These are phyloP conservation scores for Campylorhamphus procurvoides DNA, from an alignment of 2,113 vertebrate genomes.

Conservation along the genomic window DNA sequence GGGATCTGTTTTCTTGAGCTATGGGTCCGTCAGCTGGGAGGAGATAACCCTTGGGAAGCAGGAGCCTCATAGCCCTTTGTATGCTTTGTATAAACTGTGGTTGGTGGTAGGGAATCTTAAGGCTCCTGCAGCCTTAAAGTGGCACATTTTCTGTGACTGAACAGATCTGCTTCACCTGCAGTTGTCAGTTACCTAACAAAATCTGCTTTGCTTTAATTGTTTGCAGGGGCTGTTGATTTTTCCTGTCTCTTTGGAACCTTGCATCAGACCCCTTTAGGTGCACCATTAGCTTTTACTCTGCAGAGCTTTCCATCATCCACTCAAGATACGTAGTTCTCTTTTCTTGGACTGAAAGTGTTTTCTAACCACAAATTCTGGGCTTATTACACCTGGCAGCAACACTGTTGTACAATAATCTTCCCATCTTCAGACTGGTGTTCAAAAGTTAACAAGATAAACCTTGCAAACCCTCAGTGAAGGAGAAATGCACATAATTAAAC, in stretches of 20 bases:
- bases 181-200: neutral
- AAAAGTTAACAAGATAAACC: neutral
- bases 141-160: neutral
- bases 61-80: neutral
- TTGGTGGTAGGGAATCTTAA: neutral
- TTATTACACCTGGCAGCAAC: conserved; percentile 5
- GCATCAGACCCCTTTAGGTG: neutral
- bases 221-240: neutral
- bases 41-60: conserved; percentile 32
- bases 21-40: neutral
- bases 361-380: conserved; percentile 13
- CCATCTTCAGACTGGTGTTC: neutral
- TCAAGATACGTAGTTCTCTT: neutral
- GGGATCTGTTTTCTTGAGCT: conserved; percentile 29
- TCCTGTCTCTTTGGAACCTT: neutral
- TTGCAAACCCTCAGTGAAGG: neutral
- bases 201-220: neutral
- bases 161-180: neutral
- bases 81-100: neutral
- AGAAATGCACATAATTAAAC: neutral
- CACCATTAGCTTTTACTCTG: neutral
- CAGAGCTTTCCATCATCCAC: neutral
- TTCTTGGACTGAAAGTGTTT: conserved; percentile 9
- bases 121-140: neutral
- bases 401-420: neutral